Evolutionary conservation across 2,797 vertebrate genomes (phyloP).

Genomic region (Myoxocephalus aenaeus): DNA sequence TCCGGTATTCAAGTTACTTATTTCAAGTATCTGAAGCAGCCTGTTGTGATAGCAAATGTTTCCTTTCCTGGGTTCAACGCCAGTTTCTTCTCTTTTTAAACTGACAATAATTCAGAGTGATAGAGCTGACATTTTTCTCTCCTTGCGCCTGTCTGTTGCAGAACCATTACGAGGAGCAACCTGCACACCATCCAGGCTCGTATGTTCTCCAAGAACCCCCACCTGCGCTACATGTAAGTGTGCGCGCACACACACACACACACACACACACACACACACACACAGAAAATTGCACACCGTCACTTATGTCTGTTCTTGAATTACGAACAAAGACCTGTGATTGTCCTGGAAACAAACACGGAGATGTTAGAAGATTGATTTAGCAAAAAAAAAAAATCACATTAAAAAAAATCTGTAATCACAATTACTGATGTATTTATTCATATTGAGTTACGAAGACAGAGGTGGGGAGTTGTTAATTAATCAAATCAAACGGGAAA

Average conservation of each 20-base stretch:
- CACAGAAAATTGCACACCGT: not conserved
- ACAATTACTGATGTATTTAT: not conserved
- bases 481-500: not conserved
- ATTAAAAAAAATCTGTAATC: too few relatives aligned
- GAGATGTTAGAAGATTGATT: not conserved
- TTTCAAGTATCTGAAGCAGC: not conserved
- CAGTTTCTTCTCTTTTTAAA: not conserved
- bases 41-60: not conserved
- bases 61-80: not conserved
- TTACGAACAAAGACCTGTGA: not conserved
- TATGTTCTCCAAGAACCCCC: constrained; percentile 94
- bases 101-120: not conserved
- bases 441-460: not conserved
- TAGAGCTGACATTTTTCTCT: constrained; percentile 6
- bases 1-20: not conserved
- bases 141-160: constrained; percentile 62
- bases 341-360: not conserved
- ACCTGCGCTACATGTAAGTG: constrained; percentile 96
- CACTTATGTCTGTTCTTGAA: not conserved
- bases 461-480: not conserved
- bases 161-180: constrained; percentile 94
- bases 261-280: not conserved
- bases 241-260: not conserved
- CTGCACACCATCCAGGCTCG: constrained; percentile 89
- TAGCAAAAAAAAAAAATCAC: not conserved